Conservation (phyloP, 2,888 invertebrate genomes). For the Drosophila meridiana region DNA sequence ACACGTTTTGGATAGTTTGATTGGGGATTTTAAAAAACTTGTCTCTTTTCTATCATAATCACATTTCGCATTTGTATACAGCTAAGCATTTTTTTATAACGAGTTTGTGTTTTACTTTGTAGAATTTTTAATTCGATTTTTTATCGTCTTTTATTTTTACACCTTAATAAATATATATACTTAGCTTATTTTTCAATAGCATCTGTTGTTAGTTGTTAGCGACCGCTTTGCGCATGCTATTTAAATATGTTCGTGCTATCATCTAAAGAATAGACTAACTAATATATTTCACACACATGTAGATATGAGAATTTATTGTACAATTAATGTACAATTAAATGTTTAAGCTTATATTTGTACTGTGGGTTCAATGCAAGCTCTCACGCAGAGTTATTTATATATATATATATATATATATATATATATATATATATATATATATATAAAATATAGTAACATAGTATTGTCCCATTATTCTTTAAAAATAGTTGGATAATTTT, state of each 20-base stretch:
- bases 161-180: too few relatives aligned
- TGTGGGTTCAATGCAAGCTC: background rate
- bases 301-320: background rate
- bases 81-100: background rate
- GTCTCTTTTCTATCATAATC: background rate
- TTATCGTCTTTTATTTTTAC: too few relatives aligned
- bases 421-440: background rate
- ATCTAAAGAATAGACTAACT: background rate
- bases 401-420: background rate
- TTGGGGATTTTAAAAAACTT: conserved; percentile 21
- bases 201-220: background rate
- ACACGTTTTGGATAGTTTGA: conserved; percentile 62
- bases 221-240: background rate
- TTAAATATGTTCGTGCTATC: background rate
- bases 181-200: background rate
- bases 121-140: too few relatives aligned
- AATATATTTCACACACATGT: background rate
- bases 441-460: background rate
- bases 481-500: background rate
- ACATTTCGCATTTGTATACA: background rate
- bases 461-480: conserved; percentile 25
- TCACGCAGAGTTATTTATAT: background rate
- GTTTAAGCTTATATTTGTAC: conserved; percentile 8
- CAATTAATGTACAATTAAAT: background rate
- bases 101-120: background rate